These are phyloP conservation scores for Craseonycteris thonglongyai DNA, from an alignment of 2,113 vertebrate genomes.

Conservation along the genomic window DNA sequence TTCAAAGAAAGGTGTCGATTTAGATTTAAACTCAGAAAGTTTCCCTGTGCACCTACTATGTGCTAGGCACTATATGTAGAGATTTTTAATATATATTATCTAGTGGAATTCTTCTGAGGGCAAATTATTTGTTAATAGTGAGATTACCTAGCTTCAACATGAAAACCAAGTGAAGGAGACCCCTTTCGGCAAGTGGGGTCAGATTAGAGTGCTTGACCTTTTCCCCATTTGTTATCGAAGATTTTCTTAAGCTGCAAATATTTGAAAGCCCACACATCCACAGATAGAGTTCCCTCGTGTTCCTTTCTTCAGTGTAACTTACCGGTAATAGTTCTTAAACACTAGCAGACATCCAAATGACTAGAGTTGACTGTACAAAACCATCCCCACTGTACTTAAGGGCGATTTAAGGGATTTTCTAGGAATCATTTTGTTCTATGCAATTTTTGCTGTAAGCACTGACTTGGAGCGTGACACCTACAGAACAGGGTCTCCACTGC, in stretches of 20 bases:
- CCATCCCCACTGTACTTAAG: not conserved
- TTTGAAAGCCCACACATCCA: not conserved
- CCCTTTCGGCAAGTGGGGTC: not conserved
- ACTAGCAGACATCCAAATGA: not conserved
- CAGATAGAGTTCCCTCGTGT: not conserved
- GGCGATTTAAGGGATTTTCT: not conserved
- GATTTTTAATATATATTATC: not conserved
- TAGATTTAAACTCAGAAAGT: not conserved
- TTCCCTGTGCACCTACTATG: not conserved
- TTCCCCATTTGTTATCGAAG: not conserved
- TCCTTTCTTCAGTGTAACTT: not conserved
- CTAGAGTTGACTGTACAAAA: not conserved
- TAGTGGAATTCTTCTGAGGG: not conserved
- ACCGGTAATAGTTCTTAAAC: not conserved
- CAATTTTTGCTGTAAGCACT: not conserved
- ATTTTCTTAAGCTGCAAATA: not conserved
- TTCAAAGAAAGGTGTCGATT: not conserved
- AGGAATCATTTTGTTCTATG: not conserved
- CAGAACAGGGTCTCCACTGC: not conserved
- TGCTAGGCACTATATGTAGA: not conserved
- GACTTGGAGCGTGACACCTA: not conserved
- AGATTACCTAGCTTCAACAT: not conserved
- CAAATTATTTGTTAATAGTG: not conserved
- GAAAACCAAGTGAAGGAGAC: not conserved
- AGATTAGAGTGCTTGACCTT: too few species aligned